Base-by-base conservation (phyloP, 2,797 vertebrate genomes). In the Scolopax rusticola region DNA sequence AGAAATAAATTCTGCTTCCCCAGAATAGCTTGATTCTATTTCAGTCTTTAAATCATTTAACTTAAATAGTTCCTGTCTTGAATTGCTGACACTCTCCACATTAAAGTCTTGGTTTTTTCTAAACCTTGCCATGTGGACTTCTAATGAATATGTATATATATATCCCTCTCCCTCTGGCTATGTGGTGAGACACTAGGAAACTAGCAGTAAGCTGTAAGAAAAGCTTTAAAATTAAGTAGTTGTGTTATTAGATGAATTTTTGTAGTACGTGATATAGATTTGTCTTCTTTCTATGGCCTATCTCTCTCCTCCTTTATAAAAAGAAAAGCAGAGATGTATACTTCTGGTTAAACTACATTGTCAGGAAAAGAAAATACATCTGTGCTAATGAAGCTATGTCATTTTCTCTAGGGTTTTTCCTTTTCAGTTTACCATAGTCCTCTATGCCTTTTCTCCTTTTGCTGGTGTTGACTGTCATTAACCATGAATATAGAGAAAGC, bases 1-100 rank as follows among this genome's bases (percentile, higher is more conserved):
- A 93, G 87, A 95, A 96, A 92, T 83, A 93, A 89, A 96, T 70
- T 82, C 81, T 57, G 28, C 92, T 79, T 85, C 38, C 80, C 50
- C 45, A 77, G 76, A 94, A 76, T 61, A 89, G 57, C 63, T 75
- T 77, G 61, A 40, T 65, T 56, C 36, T 78, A 43, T 65, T 96
- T 93, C 54, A 57, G 47, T 57, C 88, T 88, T 91, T 70, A 87
- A 87, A 79, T 92, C 8, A 56, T 86, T 93, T 84, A 76, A 90
- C 61, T 94, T 84, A 83, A 84, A 74, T 51, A 68, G 57, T 90
- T 95, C 65, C 86, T 90, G 57, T 88, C 88, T 92, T 67, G 86
- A 90, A 80, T 93, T 75, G 48, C 61, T 87, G 89, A 95, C 43
- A 64, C 23, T 89, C 41, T 84, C 45, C 41, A 54, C 50, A 69